Percentiles rank a stretch among this genome's conserved stretches.
Conservation (phyloP, 2,797 vertebrate genomes). For the Calcarius lapponicus region DNA sequence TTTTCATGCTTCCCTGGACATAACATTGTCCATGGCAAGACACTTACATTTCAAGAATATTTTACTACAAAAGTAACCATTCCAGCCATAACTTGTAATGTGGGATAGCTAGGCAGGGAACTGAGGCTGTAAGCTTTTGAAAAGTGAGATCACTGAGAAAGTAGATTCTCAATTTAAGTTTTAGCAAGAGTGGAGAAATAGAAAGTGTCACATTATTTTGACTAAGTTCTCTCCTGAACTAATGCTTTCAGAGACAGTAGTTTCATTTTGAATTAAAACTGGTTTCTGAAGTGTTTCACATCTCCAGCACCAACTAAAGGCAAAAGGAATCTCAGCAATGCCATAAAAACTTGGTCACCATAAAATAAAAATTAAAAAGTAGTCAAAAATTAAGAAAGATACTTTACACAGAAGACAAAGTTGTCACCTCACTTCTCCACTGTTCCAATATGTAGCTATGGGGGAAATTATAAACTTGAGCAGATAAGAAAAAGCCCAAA, state of each 20-base stretch:
- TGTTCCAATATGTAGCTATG: neutral
- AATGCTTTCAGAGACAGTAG: neutral
- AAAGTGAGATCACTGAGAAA: neutral
- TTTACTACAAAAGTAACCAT: constrained; percentile 61
- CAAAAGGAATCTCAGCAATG: neutral
- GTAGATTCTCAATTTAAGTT: neutral
- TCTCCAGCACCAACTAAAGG: neutral
- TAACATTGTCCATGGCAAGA: constrained; percentile 42
- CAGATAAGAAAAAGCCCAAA: neutral
- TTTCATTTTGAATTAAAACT: constrained; percentile 10
- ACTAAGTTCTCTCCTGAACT: neutral
- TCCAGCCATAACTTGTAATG: constrained; percentile 44
- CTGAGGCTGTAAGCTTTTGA: neutral
- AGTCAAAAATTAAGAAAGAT: neutral
- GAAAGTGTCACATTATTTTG: constrained; percentile 12
- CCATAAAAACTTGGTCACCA: neutral
- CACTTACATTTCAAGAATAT: constrained; percentile 50
- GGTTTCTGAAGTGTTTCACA: neutral
- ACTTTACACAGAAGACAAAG: neutral
- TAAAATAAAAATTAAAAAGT: neutral
- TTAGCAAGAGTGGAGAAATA: neutral
- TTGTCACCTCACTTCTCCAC: neutral
- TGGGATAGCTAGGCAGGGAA: constrained; percentile 5
- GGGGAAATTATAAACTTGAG: rapidly evolving
- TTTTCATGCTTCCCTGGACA: constrained; percentile 65